Percentiles rank a stretch among this genome's conserved stretches.
Conservation (phyloP, 2,113 vertebrate species). For the Hemibagrus wyckioides region DNA sequence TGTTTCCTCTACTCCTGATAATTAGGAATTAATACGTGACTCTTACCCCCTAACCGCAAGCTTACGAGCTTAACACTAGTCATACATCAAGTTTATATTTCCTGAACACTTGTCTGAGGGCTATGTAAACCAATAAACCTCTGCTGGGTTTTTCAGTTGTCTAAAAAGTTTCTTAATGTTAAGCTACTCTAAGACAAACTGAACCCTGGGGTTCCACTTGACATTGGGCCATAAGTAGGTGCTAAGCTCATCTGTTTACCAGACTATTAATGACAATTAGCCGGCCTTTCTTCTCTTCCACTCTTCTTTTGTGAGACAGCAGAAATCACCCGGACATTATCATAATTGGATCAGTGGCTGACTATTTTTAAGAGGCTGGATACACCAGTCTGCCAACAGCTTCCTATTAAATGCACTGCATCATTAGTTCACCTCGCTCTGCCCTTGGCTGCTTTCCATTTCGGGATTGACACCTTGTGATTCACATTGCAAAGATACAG, state of each 20-base stretch:
- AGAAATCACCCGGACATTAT: slow-evolving; percentile 70
- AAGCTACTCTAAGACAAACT: background rate
- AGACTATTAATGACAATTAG: slow-evolving; percentile 64
- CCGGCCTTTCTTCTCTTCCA: slow-evolving; percentile 18
- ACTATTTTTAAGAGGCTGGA: slow-evolving; percentile 53
- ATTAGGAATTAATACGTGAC: slow-evolving; percentile 35
- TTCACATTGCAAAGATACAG: background rate
- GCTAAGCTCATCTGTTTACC: slow-evolving; percentile 57
- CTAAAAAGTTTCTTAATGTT: background rate
- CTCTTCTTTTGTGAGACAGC: slow-evolving; percentile 62
- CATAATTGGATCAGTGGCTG: slow-evolving; percentile 73
- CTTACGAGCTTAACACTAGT: slow-evolving; percentile 2
- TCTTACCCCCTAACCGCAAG: slow-evolving; percentile 17
- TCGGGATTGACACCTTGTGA: slow-evolving; percentile 8
- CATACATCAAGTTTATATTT: slow-evolving; percentile 39
- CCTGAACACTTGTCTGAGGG: background rate
- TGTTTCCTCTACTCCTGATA: slow-evolving; percentile 6
- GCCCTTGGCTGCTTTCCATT: slow-evolving; percentile 34
- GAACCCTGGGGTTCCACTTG: slow-evolving; percentile 42
- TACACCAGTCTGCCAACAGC: slow-evolving; percentile 65
- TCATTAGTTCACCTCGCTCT: slow-evolving; percentile 60
- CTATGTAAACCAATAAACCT: slow-evolving; percentile 24
- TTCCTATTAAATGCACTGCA: slow-evolving; percentile 62
- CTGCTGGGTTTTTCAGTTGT: background rate
- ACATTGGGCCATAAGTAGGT: slow-evolving; percentile 47